Base-by-base conservation (phyloP, 2,888 invertebrate species). In the Drosophila suboccidentalis region DNA sequence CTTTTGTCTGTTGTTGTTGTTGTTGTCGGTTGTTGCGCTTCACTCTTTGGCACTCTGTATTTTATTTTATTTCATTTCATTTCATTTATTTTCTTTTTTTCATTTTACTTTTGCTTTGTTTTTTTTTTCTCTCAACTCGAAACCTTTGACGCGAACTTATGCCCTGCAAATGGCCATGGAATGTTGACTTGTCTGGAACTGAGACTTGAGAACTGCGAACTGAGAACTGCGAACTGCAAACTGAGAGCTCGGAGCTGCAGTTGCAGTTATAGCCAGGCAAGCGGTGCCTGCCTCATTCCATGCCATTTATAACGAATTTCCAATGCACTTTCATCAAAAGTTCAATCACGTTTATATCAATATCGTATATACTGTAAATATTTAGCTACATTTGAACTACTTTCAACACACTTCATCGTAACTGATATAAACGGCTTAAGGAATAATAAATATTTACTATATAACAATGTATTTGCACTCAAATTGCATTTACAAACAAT, bases 131-230 rank as follows among this genome's bases (percentile, higher is more conserved):
- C 67, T 60, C 59, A 59, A 69, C 65, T 80, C 62, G 81, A 88
- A 88, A 88, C 90, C 90, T 88, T 90, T 88, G 90, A 90, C 90
- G 90, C 90, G 88, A 90, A 90, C 88, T 88, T 90, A 79, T 90
- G 88, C 90, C 88, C 87, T 88, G 89, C 83, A 83, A 90, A 77
- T 88, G 87, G 90, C 84, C 84, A 87, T 83, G 83, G 83, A 83
- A 83, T 83, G 83, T 71, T 85, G 88, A 88, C 88, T 82, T 74
- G 89, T 87, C 71, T 80, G 84, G 67, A 59, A 72, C 77, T 60
- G 69, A 59, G 71, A 68, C 55, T 75, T 75, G 75, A 68, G 72
- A 72, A 64, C 38, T 55, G 59, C 32, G 47, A 55, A 67, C 53
- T 53, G 61, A 38, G 72, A 60, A 51, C 38, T 55, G 59, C 32